phyloP scores from a whole-genome alignment of 2,797 vertebrate species.

The Neosalanx taihuensis region DNA sequence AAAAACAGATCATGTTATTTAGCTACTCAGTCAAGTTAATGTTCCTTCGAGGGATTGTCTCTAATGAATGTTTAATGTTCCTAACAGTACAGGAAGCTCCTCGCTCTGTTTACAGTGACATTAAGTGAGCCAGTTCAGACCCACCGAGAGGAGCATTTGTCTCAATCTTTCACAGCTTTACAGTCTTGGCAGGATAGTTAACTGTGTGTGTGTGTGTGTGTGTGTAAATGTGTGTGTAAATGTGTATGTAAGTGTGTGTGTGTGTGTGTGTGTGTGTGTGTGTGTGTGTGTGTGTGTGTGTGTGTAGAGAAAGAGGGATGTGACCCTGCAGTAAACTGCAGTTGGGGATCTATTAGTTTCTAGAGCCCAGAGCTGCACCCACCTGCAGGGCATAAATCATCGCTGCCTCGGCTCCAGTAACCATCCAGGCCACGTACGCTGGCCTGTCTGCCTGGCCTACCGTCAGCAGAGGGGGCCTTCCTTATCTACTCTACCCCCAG shows the following conservation, averaged over 20 bases:
- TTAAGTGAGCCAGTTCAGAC: not conserved
- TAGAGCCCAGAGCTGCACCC: conserved; percentile 32
- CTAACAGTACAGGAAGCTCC: no score
- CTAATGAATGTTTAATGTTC: no score
- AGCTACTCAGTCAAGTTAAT: not conserved
- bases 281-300: not conserved
- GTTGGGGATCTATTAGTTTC: not conserved
- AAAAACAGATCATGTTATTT: not conserved
- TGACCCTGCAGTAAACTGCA: not conserved
- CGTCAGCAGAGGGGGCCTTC: not conserved
- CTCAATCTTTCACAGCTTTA: conserved; percentile 16
- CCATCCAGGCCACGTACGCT: not conserved
- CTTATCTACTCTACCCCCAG: not conserved
- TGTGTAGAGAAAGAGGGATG: not conserved
- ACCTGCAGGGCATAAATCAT: conserved; percentile 71
- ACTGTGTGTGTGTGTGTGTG: not conserved
- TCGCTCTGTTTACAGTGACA: not conserved
- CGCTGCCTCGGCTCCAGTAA: conserved; percentile 23
- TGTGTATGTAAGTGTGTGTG: not conserved
- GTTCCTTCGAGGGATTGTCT: no score
- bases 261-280: not conserved
- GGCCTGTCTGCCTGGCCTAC: not conserved
- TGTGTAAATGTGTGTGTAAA: not conserved
- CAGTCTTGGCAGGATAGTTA: not conserved
- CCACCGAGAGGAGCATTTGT: conserved; percentile 7